Percentiles rank a stretch among this genome's conserved stretches.
Evolutionary conservation across 2,888 invertebrate genomes (phyloP).

Genomic region (Trichopria drosophilae): DNA sequence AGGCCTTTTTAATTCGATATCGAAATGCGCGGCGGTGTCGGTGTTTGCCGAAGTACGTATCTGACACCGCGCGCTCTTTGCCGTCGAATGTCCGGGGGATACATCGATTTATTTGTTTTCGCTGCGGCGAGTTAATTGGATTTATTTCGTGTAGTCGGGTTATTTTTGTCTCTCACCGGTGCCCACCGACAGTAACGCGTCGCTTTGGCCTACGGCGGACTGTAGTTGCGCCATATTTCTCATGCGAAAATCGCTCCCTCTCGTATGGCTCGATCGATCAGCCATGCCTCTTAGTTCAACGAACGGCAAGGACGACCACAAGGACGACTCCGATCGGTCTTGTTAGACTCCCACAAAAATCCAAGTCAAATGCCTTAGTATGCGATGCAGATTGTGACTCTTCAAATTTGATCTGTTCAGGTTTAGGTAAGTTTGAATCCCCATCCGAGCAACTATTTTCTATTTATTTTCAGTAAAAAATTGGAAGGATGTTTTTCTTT

Average conservation of each 20-base stretch:
- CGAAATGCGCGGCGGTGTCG: conserved; percentile 24
- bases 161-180: conserved; percentile 39
- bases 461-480: no score
- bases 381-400: no score
- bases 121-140: conserved; percentile 45
- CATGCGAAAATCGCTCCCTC: conserved; percentile 33
- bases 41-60: conserved; percentile 18
- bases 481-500: no score
- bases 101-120: conserved; percentile 50
- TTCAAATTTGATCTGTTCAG: no score
- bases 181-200: conserved; percentile 28
- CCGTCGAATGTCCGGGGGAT: conserved; percentile 29
- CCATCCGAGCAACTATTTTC: no score
- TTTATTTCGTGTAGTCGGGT: conserved; percentile 43
- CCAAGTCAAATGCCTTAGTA: no score
- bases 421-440: no score
- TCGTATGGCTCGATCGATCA: conserved; percentile 17
- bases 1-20: conserved; percentile 33
- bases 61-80: conserved; percentile 16
- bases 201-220: no score
- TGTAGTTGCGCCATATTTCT: conserved; percentile 33
- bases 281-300: conserved; percentile 23
- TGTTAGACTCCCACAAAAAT: no score
- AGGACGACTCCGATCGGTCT: conserved; percentile 17
- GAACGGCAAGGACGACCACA: conserved; percentile 34